These are phyloP conservation scores for Pollimyrus isidori DNA, from an alignment of 2,113 vertebrate species.

Conservation along the genomic window DNA sequence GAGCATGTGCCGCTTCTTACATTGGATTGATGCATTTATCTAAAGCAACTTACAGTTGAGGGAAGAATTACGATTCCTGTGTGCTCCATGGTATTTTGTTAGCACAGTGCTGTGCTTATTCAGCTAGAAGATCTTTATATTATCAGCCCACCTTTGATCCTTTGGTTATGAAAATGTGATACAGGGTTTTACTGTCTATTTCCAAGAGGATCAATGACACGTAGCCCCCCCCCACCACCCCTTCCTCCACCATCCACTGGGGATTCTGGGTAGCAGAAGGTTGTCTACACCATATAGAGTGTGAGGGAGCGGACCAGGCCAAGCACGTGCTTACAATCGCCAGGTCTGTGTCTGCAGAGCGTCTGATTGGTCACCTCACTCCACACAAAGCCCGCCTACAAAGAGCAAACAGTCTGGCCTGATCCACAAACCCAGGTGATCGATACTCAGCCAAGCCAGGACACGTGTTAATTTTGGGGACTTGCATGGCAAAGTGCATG, in stretches of 20 bases:
- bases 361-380: not conserved
- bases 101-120: not conserved
- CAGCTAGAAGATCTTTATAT: not conserved
- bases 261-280: not conserved
- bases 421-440: conserved; percentile 11
- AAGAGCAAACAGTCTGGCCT: not conserved
- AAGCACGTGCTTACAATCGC: too few relatives aligned
- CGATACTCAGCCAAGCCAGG: not conserved
- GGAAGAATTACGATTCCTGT: not conserved
- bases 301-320: too few relatives aligned
- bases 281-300: not conserved
- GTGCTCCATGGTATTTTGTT: not conserved
- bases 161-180: not conserved
- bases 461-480: not conserved
- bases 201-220: not conserved
- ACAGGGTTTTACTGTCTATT: not conserved
- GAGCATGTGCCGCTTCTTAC: not conserved
- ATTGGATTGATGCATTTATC: not conserved
- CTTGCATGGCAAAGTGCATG: conserved; percentile 5
- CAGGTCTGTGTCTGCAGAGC: not conserved
- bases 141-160: not conserved
- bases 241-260: not conserved
- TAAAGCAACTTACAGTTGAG: not conserved
- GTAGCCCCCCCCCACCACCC: not conserved
- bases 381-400: not conserved